Conservation (phyloP, 2,888 invertebrate species). For the Drosophila diplacantha region DNA sequence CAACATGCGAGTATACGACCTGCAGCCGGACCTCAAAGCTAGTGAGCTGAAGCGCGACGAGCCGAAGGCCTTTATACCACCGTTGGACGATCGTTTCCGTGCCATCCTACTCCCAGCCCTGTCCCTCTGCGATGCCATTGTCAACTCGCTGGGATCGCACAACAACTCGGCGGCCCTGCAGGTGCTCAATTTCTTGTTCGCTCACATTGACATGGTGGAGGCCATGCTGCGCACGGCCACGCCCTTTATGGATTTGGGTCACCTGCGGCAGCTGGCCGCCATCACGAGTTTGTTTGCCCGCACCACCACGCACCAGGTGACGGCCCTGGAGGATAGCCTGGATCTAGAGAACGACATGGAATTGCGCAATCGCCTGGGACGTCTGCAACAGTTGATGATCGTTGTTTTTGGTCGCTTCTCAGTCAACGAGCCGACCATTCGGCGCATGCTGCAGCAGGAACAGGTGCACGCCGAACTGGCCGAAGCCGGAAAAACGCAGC, state of each 20-base stretch:
- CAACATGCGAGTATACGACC: conserved; percentile 84
- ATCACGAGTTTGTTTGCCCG: conserved; percentile 87
- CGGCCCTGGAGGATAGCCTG: conserved; percentile 17
- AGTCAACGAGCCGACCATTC: conserved; percentile 77
- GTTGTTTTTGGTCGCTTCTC: conserved; percentile 86
- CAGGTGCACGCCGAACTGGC: conserved; percentile 28
- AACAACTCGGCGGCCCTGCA: conserved; percentile 90
- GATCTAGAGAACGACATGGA: conserved; percentile 40
- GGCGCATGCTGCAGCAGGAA: conserved; percentile 70
- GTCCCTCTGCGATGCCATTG: conserved; percentile 87
- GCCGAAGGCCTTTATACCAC: conserved; percentile 80
- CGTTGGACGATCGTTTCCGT: conserved; percentile 85
- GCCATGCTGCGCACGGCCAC: conserved; percentile 85
- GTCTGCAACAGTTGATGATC: conserved; percentile 87
- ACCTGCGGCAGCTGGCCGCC: conserved; percentile 86
- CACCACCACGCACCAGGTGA: conserved; percentile 80
- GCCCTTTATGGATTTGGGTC: conserved; percentile 82
- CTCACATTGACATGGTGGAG: conserved; percentile 89
- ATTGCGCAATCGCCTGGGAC: conserved; percentile 77
- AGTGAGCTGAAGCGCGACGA: conserved; percentile 63
- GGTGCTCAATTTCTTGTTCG: conserved; percentile 87
- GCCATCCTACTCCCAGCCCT: conserved; percentile 90
- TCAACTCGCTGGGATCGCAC: conserved; percentile 89
- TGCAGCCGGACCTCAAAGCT: conserved; percentile 84
- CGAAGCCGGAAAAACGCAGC: conserved; percentile 74